phyloP scores from a whole-genome alignment of 2,888 invertebrate genomes.

The Oasisia sp. region DNA sequence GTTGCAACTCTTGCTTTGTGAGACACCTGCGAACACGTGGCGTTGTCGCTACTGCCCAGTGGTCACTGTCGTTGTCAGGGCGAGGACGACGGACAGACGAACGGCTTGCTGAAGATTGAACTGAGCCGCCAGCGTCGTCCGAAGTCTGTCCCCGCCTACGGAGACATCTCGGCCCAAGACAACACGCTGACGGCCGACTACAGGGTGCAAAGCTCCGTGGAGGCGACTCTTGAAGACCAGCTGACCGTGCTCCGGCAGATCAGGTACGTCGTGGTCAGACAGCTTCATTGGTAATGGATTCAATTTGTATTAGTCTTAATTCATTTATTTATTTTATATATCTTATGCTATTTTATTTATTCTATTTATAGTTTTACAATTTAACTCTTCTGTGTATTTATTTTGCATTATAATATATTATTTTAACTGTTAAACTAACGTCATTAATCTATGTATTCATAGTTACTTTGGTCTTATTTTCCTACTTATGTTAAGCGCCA shows the following conservation, averaged over 20 bases:
- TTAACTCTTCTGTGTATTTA: too few species aligned
- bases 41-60: neutral
- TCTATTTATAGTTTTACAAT: too few species aligned
- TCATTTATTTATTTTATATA: too few species aligned
- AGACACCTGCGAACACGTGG: too few species aligned
- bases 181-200: neutral
- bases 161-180: neutral
- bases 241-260: neutral
- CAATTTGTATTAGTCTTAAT: too few species aligned
- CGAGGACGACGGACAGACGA: neutral
- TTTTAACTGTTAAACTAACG: too few species aligned
- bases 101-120: neutral
- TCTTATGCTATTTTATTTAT: too few species aligned
- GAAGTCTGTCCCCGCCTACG: neutral
- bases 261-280: neutral
- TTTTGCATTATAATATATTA: too few species aligned
- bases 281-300: neutral
- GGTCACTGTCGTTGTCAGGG: neutral
- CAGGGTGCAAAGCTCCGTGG: neutral
- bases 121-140: neutral
- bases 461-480: too few species aligned
- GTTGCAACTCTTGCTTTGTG: too few species aligned
- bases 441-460: too few species aligned
- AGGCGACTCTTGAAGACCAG: neutral
- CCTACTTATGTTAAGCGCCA: too few species aligned